phyloP scores from a whole-genome alignment of 1,140 invertebrate species.

The Coptotermes formosanus region DNA sequence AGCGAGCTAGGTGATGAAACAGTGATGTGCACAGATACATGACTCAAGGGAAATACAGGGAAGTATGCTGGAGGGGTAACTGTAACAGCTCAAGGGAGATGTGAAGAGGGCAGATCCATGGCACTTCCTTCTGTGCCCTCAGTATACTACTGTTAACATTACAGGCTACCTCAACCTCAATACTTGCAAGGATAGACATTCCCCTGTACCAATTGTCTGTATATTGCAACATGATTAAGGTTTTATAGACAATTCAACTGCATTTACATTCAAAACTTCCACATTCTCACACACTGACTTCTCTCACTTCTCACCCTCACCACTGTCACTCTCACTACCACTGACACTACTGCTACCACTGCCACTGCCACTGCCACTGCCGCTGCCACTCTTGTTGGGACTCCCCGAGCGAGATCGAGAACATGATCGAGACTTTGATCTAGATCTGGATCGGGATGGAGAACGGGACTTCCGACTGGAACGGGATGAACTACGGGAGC shows the following conservation, averaged over 20 bases:
- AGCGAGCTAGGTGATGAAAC: too few relatives aligned
- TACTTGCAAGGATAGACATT: too few relatives aligned
- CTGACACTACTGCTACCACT: conserved; percentile 33
- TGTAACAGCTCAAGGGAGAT: too few relatives aligned
- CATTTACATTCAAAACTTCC: neutral
- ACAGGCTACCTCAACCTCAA: too few relatives aligned
- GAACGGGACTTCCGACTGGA: conserved; percentile 45
- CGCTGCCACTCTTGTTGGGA: neutral
- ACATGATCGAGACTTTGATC: neutral
- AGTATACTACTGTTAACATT: too few relatives aligned
- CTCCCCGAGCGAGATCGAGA: neutral
- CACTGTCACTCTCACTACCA: conserved; percentile 30
- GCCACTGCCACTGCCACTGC: conserved; percentile 28
- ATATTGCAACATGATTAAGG: too few relatives aligned
- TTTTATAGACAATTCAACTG: neutral
- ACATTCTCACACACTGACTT: neutral
- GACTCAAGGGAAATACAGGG: too few relatives aligned
- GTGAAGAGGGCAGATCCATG: too few relatives aligned
- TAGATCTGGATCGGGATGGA: conserved; percentile 37
- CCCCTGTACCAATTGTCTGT: too few relatives aligned
- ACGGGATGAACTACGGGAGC: conserved; percentile 38
- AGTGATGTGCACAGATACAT: too few relatives aligned
- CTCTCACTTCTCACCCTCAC: neutral
- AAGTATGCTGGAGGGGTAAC: too few relatives aligned
- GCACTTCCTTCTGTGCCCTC: too few relatives aligned